Evolutionary conservation across 2,797 vertebrate species (phyloP).

Genomic region (Pelobates cultripes): DNA sequence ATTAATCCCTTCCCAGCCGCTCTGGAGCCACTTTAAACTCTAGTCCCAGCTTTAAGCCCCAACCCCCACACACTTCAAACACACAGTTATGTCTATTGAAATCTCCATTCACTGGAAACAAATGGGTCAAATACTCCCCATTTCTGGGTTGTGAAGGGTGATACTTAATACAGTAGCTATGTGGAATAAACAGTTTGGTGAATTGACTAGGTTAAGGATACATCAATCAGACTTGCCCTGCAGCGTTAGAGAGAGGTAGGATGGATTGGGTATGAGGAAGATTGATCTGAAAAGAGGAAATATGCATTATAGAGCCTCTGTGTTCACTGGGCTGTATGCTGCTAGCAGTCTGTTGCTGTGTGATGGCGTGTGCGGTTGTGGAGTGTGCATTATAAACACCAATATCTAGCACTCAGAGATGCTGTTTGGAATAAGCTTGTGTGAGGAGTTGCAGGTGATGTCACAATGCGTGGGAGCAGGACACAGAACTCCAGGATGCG

Average conservation of each 20-base stretch:
- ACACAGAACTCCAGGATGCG: constrained; percentile 2
- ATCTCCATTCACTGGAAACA: background rate
- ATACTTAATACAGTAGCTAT: background rate
- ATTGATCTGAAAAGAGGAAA: background rate
- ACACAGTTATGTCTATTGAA: no score
- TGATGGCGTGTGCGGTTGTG: background rate
- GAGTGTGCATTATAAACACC: background rate
- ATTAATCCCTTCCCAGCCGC: constrained; percentile 29
- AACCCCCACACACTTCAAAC: background rate
- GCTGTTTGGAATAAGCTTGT: background rate
- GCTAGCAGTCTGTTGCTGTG: background rate
- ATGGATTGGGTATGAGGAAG: background rate
- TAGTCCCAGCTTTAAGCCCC: background rate
- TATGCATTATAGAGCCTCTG: background rate
- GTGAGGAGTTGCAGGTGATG: constrained; percentile 7
- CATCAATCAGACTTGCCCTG: no score
- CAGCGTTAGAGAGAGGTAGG: no score
- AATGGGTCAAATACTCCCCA: constrained; percentile 19
- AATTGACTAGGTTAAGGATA: background rate
- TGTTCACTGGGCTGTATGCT: background rate
- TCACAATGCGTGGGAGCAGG: constrained; percentile 36
- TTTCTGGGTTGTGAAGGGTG: background rate
- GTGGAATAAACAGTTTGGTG: background rate
- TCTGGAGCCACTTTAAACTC: constrained; percentile 41
- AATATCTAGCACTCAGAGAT: constrained; percentile 17